Evolutionary conservation across 2,113 vertebrate genomes (phyloP).

Genomic region (Damaliscus lunatus): DNA sequence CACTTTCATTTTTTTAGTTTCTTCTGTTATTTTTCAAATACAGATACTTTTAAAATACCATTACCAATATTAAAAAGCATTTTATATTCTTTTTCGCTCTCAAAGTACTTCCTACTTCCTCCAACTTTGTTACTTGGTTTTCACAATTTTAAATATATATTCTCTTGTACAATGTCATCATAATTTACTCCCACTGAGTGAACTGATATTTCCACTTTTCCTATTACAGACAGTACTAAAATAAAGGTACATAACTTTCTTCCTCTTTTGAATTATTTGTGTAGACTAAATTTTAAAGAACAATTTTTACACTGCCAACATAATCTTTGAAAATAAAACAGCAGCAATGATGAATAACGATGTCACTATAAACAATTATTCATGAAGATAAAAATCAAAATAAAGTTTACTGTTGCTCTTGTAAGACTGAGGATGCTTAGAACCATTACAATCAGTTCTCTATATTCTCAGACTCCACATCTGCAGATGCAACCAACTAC

Average conservation of each 20-base stretch:
- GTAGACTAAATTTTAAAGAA: background rate
- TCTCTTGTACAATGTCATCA: background rate
- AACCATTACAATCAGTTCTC: background rate
- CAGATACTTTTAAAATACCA: background rate
- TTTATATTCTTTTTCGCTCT: background rate
- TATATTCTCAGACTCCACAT: background rate
- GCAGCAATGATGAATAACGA: background rate
- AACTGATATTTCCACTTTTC: background rate
- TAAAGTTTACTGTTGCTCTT: background rate
- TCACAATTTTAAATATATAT: constrained; percentile 26
- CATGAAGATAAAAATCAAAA: background rate
- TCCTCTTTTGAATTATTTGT: background rate
- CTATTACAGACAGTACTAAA: background rate
- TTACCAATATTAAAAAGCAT: background rate
- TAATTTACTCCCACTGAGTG: background rate
- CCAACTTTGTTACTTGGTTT: background rate
- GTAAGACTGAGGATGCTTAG: background rate
- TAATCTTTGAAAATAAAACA: background rate
- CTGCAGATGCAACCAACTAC: background rate
- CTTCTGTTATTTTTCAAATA: background rate
- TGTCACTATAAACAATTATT: background rate
- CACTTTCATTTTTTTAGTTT: constrained; percentile 29
- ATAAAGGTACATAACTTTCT: background rate
- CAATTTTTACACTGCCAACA: background rate
- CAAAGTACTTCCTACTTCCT: background rate